phyloP scores from a whole-genome alignment of 2,113 vertebrate genomes.

The Trogon melanurus region DNA sequence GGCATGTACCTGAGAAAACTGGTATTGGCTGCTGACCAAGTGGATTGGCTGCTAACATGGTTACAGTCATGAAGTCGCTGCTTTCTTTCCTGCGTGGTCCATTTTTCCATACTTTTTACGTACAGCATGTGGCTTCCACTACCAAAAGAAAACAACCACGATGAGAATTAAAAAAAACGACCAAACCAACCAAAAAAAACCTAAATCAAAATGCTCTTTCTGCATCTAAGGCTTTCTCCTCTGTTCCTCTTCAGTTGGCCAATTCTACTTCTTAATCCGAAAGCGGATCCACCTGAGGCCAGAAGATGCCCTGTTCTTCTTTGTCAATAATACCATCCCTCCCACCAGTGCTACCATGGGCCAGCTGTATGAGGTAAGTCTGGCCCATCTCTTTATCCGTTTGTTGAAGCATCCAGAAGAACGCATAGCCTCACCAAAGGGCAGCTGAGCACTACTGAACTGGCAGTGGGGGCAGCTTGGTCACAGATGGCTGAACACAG shows the following conservation, averaged over 20 bases:
- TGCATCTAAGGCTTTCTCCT: background rate
- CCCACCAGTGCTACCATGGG: slow-evolving; percentile 95
- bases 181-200: background rate
- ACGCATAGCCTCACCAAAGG: background rate
- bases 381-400: background rate
- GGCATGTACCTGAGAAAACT: background rate
- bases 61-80: background rate
- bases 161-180: background rate
- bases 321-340: slow-evolving; percentile 96
- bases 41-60: background rate
- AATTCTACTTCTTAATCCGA: slow-evolving; percentile 96
- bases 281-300: slow-evolving; percentile 95
- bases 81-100: background rate
- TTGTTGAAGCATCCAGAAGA: background rate
- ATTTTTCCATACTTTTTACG: background rate
- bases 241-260: slow-evolving; percentile 83
- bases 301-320: slow-evolving; percentile 97
- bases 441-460: background rate
- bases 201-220: background rate
- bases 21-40: background rate
- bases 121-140: background rate
- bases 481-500: background rate
- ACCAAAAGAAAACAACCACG: background rate
- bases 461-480: background rate
- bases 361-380: slow-evolving; percentile 93